These are phyloP conservation scores for Spheniscus humboldti DNA, from an alignment of 2,797 vertebrate species.

Conservation along the genomic window DNA sequence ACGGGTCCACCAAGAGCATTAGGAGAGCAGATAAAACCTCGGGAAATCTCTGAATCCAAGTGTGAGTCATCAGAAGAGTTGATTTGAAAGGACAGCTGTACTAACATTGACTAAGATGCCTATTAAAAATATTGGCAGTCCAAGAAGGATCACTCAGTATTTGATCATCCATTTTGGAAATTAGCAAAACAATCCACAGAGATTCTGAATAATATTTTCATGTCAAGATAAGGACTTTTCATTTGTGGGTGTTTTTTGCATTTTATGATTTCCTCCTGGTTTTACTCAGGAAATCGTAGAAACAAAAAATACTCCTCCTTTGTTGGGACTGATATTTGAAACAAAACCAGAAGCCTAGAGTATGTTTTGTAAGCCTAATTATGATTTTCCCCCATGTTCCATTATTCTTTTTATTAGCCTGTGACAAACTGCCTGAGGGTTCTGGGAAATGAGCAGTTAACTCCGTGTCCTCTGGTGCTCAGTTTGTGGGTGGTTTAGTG, in stretches of 20 bases:
- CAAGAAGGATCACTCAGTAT: constrained; percentile 49
- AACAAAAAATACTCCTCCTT: constrained; percentile 10
- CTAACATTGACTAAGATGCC: constrained; percentile 72
- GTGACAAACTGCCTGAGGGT: not conserved
- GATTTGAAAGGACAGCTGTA: constrained; percentile 68
- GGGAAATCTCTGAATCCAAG: constrained; percentile 54
- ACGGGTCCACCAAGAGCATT: constrained; percentile 17
- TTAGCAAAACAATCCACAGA: constrained; percentile 59
- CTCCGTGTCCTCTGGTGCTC: not conserved
- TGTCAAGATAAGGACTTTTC: constrained; percentile 43
- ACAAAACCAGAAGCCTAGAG: constrained; percentile 16
- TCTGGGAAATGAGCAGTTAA: constrained; percentile 17
- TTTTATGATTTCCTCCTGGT: constrained; percentile 34
- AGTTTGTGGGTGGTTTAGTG: not conserved
- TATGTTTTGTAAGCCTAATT: not conserved
- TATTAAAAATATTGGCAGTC: constrained; percentile 68
- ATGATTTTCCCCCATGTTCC: not conserved
- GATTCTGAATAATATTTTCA: constrained; percentile 56
- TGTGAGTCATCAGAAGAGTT: constrained; percentile 58
- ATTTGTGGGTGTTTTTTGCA: not conserved
- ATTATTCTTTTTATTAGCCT: constrained; percentile 29
- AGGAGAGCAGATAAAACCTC: constrained; percentile 60
- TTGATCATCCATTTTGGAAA: constrained; percentile 55
- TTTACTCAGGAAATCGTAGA: constrained; percentile 14
- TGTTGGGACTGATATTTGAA: not conserved